phyloP scores from a whole-genome alignment of 2,888 invertebrate genomes.

The Euproctis similis region DNA sequence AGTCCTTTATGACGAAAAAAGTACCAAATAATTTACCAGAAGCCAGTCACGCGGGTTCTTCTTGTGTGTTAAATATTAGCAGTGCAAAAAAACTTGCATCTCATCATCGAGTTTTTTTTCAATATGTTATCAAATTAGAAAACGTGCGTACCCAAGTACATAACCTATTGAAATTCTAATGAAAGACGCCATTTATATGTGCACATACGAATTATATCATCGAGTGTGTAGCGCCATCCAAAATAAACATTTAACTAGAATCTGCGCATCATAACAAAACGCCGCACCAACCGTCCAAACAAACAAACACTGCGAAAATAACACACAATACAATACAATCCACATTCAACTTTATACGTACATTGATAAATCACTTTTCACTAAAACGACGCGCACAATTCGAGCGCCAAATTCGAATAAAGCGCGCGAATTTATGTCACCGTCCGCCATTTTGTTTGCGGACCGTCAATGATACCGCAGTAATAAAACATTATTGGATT shows the following conservation, averaged over 20 bases:
- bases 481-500: slow-evolving; percentile 36
- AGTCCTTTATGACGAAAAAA: no score
- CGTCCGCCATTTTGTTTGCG: slow-evolving; percentile 25
- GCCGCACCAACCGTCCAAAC: slow-evolving; percentile 12
- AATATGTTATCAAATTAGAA: no score
- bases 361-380: slow-evolving; percentile 21
- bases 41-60: no score
- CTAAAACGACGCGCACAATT: slow-evolving; percentile 5
- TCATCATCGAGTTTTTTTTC: no score
- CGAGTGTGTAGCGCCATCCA: slow-evolving; percentile 18
- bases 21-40: no score
- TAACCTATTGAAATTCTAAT: no score
- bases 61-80: no score
- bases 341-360: slow-evolving; percentile 19
- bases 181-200: no score
- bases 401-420: slow-evolving; percentile 15
- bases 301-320: slow-evolving; percentile 21
- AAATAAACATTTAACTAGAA: slow-evolving; percentile 28
- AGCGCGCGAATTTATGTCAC: slow-evolving; percentile 26
- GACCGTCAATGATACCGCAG: slow-evolving; percentile 30
- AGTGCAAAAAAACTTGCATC: no score
- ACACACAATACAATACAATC: slow-evolving; percentile 19
- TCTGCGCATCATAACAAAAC: slow-evolving; percentile 34
- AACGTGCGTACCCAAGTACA: no score
- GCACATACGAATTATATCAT: no score